Evolutionary conservation across 1,140 invertebrate genomes (phyloP), one percentile per base, ranked within the genome.

Genomic region (Cyrtorhinus lividipennis): DNA sequence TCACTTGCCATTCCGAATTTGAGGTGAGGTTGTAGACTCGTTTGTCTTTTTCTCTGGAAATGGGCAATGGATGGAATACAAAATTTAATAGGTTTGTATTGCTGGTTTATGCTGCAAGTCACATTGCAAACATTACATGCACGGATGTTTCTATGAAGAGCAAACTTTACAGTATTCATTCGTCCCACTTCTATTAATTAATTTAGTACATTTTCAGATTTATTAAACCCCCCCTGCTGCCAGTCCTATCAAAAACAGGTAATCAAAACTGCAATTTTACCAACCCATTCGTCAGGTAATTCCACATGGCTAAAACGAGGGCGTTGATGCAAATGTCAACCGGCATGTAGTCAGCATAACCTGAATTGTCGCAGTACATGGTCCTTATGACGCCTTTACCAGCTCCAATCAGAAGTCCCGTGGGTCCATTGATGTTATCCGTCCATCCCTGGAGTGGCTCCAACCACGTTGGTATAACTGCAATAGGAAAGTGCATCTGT

Each of bases 401-500:
- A 46, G 84, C 84, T 1, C 83, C 85, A 25, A 86, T 86, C 2
- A 88, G 71, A 0, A 87, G 72, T 13, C 85, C 90, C 25, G 85
- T 89, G 0, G 91, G 89, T 23, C 91, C 91, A 71, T 94, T 94
- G 62, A 92, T 85, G 71, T 94, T 95, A 69, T 95, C 92, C 1
- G 90, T 93, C 94, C 94, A 98, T 24, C 92, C 91, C 0, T 85
- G 85, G 2, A 88, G 65, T 0, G 87, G 87, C 66, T 88, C 85
- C 66, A 82, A 82, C 84, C 84, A 88, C 23, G 87, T 78, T n/a
- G 87, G 85, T 68, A 88, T 86, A 2, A 90, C 80, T 81, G 76
- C 23, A 74, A 71, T n/a, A n/a, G n/a, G n/a, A n/a, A n/a, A n/a
- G n/a, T n/a, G n/a, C n/a, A n/a, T n/a, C n/a, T n/a, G n/a, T n/a